Conservation (phyloP, 2,113 vertebrate genomes). For the Amia ocellicauda region DNA sequence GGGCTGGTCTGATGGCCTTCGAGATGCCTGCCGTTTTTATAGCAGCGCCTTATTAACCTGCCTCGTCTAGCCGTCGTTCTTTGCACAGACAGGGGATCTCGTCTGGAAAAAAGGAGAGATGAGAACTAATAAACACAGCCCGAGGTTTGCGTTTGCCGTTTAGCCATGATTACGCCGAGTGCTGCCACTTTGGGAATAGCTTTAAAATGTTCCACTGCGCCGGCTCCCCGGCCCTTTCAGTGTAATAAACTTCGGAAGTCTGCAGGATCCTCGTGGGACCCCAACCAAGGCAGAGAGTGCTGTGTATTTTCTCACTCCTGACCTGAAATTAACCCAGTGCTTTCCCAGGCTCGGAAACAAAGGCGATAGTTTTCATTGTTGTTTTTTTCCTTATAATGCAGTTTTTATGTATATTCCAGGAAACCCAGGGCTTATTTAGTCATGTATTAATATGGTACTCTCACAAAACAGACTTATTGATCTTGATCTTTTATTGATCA, state of each 20-base stretch:
- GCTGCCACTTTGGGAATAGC: background rate
- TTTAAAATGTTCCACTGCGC: background rate
- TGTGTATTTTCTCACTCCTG: background rate
- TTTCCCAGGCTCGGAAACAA: background rate
- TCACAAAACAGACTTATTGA: background rate
- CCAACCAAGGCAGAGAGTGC: background rate
- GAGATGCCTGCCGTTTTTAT: too few relatives aligned
- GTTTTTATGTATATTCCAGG: background rate
- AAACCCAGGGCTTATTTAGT: background rate
- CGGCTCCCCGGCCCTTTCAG: background rate
- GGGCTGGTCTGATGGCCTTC: too few relatives aligned
- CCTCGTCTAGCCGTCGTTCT: background rate
- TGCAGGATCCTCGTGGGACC: background rate
- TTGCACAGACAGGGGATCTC: slow-evolving; percentile 3
- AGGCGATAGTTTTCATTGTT: background rate
- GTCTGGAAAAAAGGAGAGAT: slow-evolving; percentile 10
- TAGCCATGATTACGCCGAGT: background rate
- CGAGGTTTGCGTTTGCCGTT: slow-evolving; percentile 1
- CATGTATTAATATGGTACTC: background rate
- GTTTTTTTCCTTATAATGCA: background rate
- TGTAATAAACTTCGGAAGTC: slow-evolving; percentile 7
- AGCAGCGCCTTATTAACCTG: background rate
- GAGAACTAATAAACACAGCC: background rate
- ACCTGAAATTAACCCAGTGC: slow-evolving; percentile 8
- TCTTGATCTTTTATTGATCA: background rate